Percentiles rank a stretch among this genome's conserved stretches.
These are phyloP conservation scores for Diorhabda sublineata DNA, from an alignment of 1,140 invertebrate genomes.

Conservation along the genomic window DNA sequence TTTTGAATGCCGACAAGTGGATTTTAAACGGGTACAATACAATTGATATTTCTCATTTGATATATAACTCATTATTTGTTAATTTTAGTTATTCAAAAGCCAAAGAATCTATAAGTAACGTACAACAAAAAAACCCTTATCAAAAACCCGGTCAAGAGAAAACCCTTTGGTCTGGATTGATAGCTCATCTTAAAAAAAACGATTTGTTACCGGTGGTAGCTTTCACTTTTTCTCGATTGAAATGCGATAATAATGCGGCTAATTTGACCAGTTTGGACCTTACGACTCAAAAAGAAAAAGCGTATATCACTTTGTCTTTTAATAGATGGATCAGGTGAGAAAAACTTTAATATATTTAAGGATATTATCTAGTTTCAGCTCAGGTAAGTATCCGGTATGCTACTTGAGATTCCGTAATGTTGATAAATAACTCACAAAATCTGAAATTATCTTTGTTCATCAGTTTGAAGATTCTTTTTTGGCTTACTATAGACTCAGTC, in stretches of 20 bases:
- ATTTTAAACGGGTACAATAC: constrained; percentile 60
- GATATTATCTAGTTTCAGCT: too few relatives aligned
- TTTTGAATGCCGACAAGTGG: constrained; percentile 74
- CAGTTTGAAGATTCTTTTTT: too few relatives aligned
- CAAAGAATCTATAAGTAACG: constrained; percentile 23
- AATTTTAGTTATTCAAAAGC: constrained; percentile 35
- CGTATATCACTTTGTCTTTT: constrained; percentile 79
- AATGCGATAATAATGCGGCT: constrained; percentile 72
- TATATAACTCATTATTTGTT: constrained; percentile 4
- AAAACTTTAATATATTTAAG: too few relatives aligned
- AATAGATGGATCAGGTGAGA: constrained; percentile 57
- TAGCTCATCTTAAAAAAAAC: constrained; percentile 71
- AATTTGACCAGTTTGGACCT: constrained; percentile 72
- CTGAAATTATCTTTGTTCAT: too few relatives aligned
- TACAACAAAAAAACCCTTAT: constrained; percentile 33
- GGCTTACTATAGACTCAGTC: too few relatives aligned
- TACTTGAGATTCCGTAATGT: too few relatives aligned
- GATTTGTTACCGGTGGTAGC: constrained; percentile 90
- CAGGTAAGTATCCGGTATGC: too few relatives aligned
- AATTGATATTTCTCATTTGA: not conserved
- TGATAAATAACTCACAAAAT: too few relatives aligned
- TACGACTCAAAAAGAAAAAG: constrained; percentile 78
- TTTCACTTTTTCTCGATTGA: constrained; percentile 90
- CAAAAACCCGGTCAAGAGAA: constrained; percentile 62
- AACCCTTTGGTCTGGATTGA: constrained; percentile 80